Conservation (phyloP, 2,113 vertebrate genomes). For the Cyprinodon variegatus region DNA sequence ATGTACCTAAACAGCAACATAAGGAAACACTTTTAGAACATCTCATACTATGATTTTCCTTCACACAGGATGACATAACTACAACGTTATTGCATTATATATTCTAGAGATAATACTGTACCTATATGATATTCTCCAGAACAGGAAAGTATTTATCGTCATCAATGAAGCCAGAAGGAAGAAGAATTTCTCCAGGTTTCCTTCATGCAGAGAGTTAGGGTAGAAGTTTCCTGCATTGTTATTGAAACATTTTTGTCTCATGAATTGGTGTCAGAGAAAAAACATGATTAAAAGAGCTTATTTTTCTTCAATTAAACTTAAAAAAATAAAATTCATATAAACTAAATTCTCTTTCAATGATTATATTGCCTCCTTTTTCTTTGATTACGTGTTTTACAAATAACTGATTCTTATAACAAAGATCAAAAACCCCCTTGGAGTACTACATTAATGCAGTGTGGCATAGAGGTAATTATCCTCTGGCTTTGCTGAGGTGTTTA, state of each 20-base stretch:
- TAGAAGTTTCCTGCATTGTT: conserved; percentile 86
- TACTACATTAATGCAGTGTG: no score
- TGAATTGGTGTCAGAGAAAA: background rate
- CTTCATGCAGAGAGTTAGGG: conserved; percentile 85
- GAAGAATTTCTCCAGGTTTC: conserved; percentile 92
- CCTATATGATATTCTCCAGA: conserved; percentile 89
- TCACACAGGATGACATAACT: background rate
- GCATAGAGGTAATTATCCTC: no score
- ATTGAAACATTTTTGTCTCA: background rate
- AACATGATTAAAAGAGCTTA: background rate
- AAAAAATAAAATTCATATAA: background rate
- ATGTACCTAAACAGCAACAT: conserved; percentile 78
- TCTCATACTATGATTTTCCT: background rate
- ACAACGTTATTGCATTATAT: background rate
- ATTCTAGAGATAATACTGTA: conserved; percentile 51
- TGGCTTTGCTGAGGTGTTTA: no score
- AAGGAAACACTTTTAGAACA: background rate
- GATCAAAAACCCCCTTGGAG: no score
- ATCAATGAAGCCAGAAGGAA: conserved; percentile 88
- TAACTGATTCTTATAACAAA: no score
- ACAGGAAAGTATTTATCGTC: conserved; percentile 83
- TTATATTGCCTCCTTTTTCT: no score
- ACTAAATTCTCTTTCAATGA: no score
- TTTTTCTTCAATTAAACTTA: background rate
- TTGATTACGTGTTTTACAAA: no score